Evolutionary conservation across 2,113 vertebrate genomes (phyloP), one percentile per base, ranked within the genome.

Genomic region (Tachycineta bicolor): DNA sequence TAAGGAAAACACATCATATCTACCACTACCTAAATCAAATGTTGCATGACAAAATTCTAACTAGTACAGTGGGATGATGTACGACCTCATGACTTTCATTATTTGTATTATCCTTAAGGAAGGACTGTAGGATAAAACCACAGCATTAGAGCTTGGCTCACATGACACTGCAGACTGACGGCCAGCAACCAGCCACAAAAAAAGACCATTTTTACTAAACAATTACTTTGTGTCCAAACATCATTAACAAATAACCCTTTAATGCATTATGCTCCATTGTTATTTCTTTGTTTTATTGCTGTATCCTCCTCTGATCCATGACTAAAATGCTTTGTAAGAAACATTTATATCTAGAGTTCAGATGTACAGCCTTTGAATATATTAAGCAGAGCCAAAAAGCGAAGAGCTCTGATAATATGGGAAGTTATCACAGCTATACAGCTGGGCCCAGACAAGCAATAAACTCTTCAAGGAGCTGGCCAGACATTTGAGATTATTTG

Each of bases 81-180:
- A 49, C 4, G 11, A 59, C 47, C 80, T 74, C 55, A 77, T 53
- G 63, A 37, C 25, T 55, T 41, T 23, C 16, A 44, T 44, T 62
- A 39, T 62, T 74, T 50, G 8, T 46, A n/a, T 25, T n/a, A 78
- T 67, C 44, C 29, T 82, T 87, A 63, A 44, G 90, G 26, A 89
- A n/a, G 15, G 53, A 65, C 25, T 0, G 0, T 16, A 60, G 37
- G 73, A 87, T 46, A 53, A 71, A 65, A 46, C 13, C 41, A 79
- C 22, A 31, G 41, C 49, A 71, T 28, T 14, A 41, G n/a, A 82
- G 43, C 33, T 34, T 4, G 19, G 24, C 11, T 49, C 58, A 81
- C 47, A 31, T 8, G 58, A 73, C 0, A 0, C 62, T 73, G 74
- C 58, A 87, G 53, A 64, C 8, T 0, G 18, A 77, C 6, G 3